Evolutionary conservation across 2,888 invertebrate genomes (phyloP).

Genomic region (Drosophila borealis): DNA sequence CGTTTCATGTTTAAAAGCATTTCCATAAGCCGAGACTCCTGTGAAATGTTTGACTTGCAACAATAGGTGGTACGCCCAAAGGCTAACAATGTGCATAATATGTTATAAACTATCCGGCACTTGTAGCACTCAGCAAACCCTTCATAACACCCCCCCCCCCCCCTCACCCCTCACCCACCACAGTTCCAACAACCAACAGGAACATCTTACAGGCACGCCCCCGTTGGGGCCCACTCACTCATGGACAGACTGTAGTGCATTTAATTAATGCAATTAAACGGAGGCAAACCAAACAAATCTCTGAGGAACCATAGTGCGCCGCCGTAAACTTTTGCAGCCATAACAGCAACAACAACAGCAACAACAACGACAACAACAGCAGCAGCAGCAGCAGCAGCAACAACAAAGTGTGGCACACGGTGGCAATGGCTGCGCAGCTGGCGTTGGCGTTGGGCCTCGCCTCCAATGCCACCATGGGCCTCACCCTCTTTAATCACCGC

Average conservation of each 20-base stretch:
- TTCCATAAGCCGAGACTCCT: conserved; percentile 7
- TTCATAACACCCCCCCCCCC: not conserved
- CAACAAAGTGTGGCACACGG: conserved; percentile 62
- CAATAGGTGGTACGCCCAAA: not conserved
- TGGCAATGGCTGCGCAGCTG: conserved; percentile 62
- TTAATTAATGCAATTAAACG: conserved; percentile 75
- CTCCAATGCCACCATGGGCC: conserved; percentile 54
- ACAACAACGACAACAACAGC: not conserved
- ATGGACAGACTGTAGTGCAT: conserved; percentile 48
- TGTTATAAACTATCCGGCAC: conserved; percentile 29
- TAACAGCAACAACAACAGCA: conserved; percentile 13
- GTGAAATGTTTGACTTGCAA: not conserved
- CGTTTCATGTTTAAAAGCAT: not conserved
- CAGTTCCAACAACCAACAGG: not conserved
- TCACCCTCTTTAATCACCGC: conserved; percentile 77
- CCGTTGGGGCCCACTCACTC: conserved; percentile 13
- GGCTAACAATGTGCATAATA: conserved; percentile 44
- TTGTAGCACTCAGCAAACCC: conserved; percentile 5
- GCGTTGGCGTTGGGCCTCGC: conserved; percentile 58
- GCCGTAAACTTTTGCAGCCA: conserved; percentile 38
- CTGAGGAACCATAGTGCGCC: conserved; percentile 31
- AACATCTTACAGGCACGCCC: conserved; percentile 21
- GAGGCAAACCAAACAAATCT: conserved; percentile 65
- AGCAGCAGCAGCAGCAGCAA: conserved; percentile 19
- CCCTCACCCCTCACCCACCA: not conserved